Conservation (phyloP, 2,797 vertebrate species). For the Xyrichtys novacula region DNA sequence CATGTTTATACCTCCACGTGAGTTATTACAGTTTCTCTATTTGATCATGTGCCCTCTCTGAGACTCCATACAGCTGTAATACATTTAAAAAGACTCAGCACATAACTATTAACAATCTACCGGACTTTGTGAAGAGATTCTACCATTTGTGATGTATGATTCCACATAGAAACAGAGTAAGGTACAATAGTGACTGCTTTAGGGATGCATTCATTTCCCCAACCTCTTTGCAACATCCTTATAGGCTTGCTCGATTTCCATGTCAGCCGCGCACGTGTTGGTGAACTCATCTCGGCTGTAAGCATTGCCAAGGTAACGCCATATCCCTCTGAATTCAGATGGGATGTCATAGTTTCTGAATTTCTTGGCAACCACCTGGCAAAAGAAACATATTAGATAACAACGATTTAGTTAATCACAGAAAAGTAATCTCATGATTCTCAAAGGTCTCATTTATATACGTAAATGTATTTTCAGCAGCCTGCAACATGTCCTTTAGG, state of each 20-base stretch:
- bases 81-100: constrained; percentile 9
- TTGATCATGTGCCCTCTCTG: neutral
- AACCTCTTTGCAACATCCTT: constrained; percentile 95
- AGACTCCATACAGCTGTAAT: neutral
- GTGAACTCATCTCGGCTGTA: constrained; percentile 93
- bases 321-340: constrained; percentile 89
- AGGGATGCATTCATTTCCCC: constrained; percentile 78
- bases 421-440: neutral
- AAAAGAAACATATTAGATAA: constrained; percentile 24
- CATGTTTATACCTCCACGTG: too few species aligned
- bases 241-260: constrained; percentile 94
- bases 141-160: neutral
- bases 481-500: too few species aligned
- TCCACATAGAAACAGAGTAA: neutral
- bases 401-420: neutral
- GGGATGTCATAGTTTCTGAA: constrained; percentile 96
- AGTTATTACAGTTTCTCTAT: too few species aligned
- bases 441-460: too few species aligned
- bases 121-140: neutral
- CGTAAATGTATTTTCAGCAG: too few species aligned
- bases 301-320: constrained; percentile 93
- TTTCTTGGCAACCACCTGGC: constrained; percentile 94
- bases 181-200: neutral
- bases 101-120: too few species aligned
- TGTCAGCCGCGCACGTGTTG: constrained; percentile 94